phyloP scores from a whole-genome alignment of 2,113 vertebrate genomes.

The Pelusios castaneus region DNA sequence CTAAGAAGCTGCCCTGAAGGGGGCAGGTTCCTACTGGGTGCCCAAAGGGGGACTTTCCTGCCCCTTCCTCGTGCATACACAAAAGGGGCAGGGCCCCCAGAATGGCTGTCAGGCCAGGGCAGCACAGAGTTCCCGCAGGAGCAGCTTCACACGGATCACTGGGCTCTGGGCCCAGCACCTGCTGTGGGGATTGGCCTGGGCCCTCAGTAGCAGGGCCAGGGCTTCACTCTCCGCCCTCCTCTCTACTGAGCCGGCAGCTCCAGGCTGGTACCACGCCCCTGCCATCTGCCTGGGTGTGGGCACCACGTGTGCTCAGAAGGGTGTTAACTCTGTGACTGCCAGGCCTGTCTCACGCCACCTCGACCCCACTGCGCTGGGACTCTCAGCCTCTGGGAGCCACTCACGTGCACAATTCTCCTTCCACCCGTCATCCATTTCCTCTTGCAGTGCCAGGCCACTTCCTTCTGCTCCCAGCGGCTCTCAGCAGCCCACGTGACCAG shows the following conservation, averaged over 20 bases:
- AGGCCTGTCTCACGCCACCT: no score
- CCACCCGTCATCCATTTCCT: background rate
- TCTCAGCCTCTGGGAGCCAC: background rate
- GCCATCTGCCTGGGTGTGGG: background rate
- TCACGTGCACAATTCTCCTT: background rate
- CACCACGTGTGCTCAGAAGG: background rate
- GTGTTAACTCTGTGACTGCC: background rate
- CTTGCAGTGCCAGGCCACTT: background rate
- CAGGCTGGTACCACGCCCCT: no score
- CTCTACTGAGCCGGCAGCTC: background rate
- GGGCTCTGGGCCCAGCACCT: no score
- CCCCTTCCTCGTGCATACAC: no score
- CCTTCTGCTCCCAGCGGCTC: background rate
- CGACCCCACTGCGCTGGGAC: no score
- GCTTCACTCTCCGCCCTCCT: background rate
- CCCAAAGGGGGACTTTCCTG: no score
- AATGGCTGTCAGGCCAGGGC: no score
- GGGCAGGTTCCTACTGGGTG: background rate
- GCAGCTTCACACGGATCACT: no score
- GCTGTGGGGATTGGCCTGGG: no score
- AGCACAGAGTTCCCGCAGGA: no score
- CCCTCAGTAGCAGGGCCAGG: background rate
- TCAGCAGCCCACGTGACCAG: background rate
- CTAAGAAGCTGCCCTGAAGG: no score
- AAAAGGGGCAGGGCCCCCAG: no score